These are phyloP conservation scores for Microdon myrmicae DNA, from an alignment of 2,888 invertebrate genomes.

Conservation along the genomic window DNA sequence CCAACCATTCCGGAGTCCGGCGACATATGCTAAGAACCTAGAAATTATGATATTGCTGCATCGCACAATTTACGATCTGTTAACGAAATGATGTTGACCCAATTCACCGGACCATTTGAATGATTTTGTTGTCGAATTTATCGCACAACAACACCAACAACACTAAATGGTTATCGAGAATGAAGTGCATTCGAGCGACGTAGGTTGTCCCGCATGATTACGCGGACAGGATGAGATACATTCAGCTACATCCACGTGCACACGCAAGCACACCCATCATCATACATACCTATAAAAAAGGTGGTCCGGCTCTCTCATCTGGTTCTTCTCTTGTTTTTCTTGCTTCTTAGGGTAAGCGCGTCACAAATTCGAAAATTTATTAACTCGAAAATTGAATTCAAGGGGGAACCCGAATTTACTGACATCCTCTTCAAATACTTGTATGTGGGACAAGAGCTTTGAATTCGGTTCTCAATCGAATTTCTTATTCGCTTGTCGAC, in stretches of 20 bases:
- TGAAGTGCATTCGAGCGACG: conserved; percentile 19
- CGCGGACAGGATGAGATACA: neutral
- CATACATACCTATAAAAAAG: conserved; percentile 9
- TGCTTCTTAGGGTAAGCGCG: conserved; percentile 23
- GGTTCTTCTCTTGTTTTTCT: neutral
- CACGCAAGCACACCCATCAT: too few relatives aligned
- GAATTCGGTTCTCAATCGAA: conserved; percentile 12
- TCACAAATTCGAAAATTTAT: conserved; percentile 45
- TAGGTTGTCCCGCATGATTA: conserved; percentile 27
- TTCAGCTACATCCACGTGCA: too few relatives aligned
- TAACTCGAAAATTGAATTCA: conserved; percentile 3
- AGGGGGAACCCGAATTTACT: conserved; percentile 2
- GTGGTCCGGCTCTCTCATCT: conserved; percentile 16
- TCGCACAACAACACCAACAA: conserved; percentile 5
- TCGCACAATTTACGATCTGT: conserved; percentile 42
- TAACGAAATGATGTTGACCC: conserved; percentile 41
- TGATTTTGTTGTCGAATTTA: conserved; percentile 29
- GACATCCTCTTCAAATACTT: conserved; percentile 34
- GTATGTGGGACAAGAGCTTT: conserved; percentile 27
- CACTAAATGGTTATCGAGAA: conserved; percentile 1
- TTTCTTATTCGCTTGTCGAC: conserved; percentile 25
- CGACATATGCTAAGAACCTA: neutral
- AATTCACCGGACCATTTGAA: conserved; percentile 33
- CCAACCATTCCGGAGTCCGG: conserved; percentile 6
- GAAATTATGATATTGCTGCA: conserved; percentile 9